Percentiles rank a stretch among this genome's conserved stretches.
These are phyloP conservation scores for Takifugu ocellatus DNA, from an alignment of 2,797 vertebrate species.

Conservation along the genomic window DNA sequence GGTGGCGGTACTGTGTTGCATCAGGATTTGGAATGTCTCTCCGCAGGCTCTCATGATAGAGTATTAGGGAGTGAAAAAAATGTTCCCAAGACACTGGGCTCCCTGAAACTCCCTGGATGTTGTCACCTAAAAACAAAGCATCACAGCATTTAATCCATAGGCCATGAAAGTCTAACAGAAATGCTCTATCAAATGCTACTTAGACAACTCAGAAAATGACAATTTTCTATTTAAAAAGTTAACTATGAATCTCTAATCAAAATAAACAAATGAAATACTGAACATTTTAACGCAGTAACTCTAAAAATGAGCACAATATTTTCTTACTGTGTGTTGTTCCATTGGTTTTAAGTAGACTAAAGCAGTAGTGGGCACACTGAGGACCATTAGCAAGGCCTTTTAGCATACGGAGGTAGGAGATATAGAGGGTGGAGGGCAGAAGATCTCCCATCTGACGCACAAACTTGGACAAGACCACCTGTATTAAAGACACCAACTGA, in stretches of 20 bases:
- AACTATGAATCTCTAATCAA: too few relatives aligned
- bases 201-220: too few relatives aligned
- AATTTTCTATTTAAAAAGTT: too few relatives aligned
- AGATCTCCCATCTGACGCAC: conserved; percentile 99
- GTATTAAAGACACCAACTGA: conserved; percentile 26
- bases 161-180: background rate
- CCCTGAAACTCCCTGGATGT: conserved; percentile 88
- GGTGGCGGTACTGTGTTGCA: conserved; percentile 88
- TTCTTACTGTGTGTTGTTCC: conserved; percentile 91
- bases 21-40: conserved; percentile 91
- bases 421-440: conserved; percentile 92
- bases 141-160: background rate
- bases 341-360: conserved; percentile 94
- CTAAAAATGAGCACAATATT: background rate
- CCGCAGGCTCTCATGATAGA: conserved; percentile 94
- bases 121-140: conserved; percentile 79
- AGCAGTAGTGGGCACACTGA: conserved; percentile 96
- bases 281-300: background rate
- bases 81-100: conserved; percentile 98
- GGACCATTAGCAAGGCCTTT: conserved; percentile 90
- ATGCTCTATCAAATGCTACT: too few relatives aligned
- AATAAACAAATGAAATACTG: too few relatives aligned
- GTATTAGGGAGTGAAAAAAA: conserved; percentile 95
- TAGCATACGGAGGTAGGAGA: conserved; percentile 94
- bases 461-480: conserved; percentile 98